A percentile compares a stretch with the other conserved stretches of the same genome.
Evolutionary conservation across 2,888 invertebrate species (phyloP).

Genomic region (Chromoteleia sp.): DNA sequence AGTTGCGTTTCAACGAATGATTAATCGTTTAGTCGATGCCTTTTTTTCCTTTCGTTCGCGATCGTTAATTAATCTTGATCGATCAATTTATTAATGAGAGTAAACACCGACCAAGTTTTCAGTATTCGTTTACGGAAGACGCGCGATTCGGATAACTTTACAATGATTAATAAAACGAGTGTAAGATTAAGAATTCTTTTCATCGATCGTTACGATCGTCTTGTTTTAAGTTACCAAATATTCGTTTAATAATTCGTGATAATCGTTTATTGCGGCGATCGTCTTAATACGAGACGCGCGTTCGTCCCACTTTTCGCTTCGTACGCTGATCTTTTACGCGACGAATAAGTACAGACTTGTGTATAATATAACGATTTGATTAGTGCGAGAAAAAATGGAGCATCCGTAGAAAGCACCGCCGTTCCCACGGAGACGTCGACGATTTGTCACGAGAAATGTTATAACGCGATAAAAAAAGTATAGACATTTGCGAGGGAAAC

Average conservation of each 20-base stretch:
- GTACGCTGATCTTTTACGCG: constrained; percentile 14
- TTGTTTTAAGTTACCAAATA: too few relatives aligned
- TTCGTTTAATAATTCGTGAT: not conserved
- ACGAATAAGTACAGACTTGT: not conserved
- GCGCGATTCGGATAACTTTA: not conserved
- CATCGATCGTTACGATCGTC: too few relatives aligned
- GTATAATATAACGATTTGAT: constrained; percentile 25
- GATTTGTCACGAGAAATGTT: constrained; percentile 6
- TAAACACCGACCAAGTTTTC: constrained; percentile 18
- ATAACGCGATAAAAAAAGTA: constrained; percentile 12
- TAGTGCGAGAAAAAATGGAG: constrained; percentile 20
- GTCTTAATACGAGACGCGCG: not conserved
- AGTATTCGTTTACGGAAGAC: not conserved
- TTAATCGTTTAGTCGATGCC: constrained; percentile 26
- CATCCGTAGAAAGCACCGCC: constrained; percentile 12
- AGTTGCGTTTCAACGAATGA: constrained; percentile 33
- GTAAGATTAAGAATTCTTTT: too few relatives aligned
- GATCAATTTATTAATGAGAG: constrained; percentile 27
- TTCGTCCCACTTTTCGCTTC: constrained; percentile 13
- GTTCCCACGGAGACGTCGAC: constrained; percentile 18
- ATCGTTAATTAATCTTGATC: constrained; percentile 28
- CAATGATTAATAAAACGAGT: not conserved
- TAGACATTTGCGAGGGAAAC: constrained; percentile 28
- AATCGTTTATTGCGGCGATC: not conserved
- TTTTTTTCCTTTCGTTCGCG: not conserved